These are phyloP conservation scores for Neoaliturus tenellus DNA, from an alignment of 2,888 invertebrate genomes.

Conservation along the genomic window DNA sequence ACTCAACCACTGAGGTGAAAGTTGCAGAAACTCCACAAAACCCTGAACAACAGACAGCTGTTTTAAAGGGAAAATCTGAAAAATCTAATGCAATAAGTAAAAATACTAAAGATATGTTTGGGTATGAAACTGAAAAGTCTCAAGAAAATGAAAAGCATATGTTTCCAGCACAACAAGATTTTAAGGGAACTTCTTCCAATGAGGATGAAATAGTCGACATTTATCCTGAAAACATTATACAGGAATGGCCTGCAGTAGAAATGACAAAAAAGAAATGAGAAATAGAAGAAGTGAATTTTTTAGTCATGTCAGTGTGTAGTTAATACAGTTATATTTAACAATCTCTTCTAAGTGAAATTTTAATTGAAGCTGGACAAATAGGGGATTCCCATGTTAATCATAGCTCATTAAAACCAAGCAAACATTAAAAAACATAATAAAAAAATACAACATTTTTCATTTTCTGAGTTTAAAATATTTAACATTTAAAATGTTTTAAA, in stretches of 20 bases:
- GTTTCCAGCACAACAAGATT: neutral
- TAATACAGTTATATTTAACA: neutral
- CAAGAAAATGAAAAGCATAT: neutral
- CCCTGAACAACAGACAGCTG: neutral
- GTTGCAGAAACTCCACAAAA: too few relatives aligned
- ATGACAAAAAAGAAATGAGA: neutral
- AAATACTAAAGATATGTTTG: neutral
- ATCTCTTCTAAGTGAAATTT: too few relatives aligned
- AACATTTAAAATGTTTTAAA: too few relatives aligned
- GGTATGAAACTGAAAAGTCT: neutral
- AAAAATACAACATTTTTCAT: too few relatives aligned
- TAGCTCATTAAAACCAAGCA: too few relatives aligned
- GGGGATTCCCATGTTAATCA: too few relatives aligned
- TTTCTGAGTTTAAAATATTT: too few relatives aligned
- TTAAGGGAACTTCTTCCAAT: neutral
- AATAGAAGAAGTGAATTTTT: neutral
- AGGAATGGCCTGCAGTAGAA: conserved; percentile 9
- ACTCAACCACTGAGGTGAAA: neutral
- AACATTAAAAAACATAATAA: too few relatives aligned
- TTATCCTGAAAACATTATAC: neutral
- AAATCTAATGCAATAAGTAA: neutral
- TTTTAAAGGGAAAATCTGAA: neutral
- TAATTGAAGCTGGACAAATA: too few relatives aligned
- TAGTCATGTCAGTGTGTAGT: too few relatives aligned
- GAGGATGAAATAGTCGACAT: neutral